A percentile compares a stretch with the other conserved stretches of the same genome.
Evolutionary conservation across 2,888 invertebrate genomes (phyloP).

Genomic region (Melanargia galathea): DNA sequence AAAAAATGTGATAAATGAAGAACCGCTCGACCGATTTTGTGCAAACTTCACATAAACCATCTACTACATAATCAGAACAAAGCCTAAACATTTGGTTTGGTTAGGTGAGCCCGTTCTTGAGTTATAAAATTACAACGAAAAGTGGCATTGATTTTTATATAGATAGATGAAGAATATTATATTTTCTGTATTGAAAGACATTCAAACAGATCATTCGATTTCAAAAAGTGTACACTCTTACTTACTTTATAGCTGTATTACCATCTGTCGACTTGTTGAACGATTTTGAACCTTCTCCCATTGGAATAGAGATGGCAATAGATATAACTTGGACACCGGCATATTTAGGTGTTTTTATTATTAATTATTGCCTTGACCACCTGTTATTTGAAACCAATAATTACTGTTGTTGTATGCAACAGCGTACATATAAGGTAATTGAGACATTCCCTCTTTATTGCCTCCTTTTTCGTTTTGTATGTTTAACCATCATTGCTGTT

Average conservation of each 20-base stretch:
- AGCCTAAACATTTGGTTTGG: no score
- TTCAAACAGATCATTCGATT: no score
- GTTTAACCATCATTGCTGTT: not conserved
- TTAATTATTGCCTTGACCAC: constrained; percentile 44
- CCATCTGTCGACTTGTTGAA: constrained; percentile 4
- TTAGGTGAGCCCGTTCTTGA: no score
- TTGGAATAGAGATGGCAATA: constrained; percentile 5
- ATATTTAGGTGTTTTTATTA: constrained; percentile 35
- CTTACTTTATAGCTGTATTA: not conserved
- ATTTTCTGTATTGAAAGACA: no score
- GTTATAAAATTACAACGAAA: no score
- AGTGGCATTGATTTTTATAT: no score
- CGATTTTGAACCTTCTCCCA: constrained; percentile 10
- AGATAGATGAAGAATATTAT: no score
- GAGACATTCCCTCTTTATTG: constrained; percentile 52
- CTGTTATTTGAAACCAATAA: constrained; percentile 50
- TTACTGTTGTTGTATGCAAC: constrained; percentile 47
- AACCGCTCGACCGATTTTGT: no score
- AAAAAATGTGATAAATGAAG: no score
- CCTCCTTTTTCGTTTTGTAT: constrained; percentile 40
- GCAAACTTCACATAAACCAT: no score
- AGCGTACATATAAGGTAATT: constrained; percentile 47
- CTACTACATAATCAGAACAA: no score
- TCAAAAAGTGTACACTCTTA: not conserved
- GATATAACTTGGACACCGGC: not conserved